These are phyloP conservation scores for Axis porcinus DNA, from an alignment of 2,113 vertebrate species.

Conservation along the genomic window DNA sequence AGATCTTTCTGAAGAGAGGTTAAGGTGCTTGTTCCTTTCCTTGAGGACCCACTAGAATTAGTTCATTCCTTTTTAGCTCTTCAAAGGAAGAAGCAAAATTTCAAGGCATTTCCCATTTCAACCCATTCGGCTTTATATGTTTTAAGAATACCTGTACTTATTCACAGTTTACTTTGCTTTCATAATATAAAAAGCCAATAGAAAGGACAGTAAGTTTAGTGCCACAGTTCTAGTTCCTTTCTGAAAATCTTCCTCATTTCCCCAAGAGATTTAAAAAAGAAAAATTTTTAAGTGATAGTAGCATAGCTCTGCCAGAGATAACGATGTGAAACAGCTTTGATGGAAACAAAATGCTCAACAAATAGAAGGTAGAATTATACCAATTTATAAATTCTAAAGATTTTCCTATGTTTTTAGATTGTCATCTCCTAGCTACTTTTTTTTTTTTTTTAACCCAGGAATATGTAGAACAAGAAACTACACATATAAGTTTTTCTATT, in stretches of 20 bases:
- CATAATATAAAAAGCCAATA: slow-evolving; percentile 24
- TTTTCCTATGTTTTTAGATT: not conserved
- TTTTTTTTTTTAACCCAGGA: not conserved
- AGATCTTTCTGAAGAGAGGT: not conserved
- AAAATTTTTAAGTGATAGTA: not conserved
- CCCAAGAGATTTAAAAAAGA: not conserved
- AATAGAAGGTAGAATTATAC: not conserved
- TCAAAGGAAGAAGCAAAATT: not conserved
- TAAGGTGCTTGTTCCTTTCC: not conserved
- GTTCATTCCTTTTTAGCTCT: slow-evolving; percentile 15
- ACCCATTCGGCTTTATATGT: not conserved
- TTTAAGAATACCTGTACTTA: not conserved
- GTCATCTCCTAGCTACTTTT: not conserved
- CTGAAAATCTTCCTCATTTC: slow-evolving; percentile 29
- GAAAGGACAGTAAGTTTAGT: slow-evolving; percentile 6
- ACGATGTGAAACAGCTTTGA: not conserved
- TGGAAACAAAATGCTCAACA: slow-evolving; percentile 9
- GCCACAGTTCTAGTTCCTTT: not conserved
- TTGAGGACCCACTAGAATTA: not conserved
- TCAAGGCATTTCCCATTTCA: not conserved
- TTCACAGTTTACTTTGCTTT: slow-evolving; percentile 40
- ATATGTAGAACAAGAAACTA: not conserved
- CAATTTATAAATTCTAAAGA: slow-evolving; percentile 42
- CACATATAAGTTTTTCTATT: slow-evolving; percentile 22
- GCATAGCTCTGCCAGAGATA: not conserved